Base-by-base conservation (phyloP, 30 jellyfish, hydroid and myxozoan species). In the Chironex yamaguchii region DNA sequence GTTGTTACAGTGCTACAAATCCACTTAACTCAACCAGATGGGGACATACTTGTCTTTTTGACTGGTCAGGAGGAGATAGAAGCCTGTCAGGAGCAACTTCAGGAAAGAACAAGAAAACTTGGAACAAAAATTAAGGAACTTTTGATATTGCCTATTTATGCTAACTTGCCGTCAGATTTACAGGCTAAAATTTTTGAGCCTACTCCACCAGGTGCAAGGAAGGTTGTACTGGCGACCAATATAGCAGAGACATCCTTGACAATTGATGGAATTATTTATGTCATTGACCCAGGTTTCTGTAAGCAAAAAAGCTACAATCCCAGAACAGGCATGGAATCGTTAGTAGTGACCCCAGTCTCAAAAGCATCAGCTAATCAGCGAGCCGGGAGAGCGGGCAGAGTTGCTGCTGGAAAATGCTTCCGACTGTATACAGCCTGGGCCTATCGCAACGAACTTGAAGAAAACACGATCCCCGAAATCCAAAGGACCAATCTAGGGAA, bases 381-480 rank as follows among this genome's bases (percentile, higher is more conserved):
- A 65, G 99, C 99, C 0, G 99, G 99, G 9, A 73, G 99, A 17
- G 99, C 99, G 1, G 99, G 99, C 13, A 85, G 99, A 58, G 98
- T 91, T 4, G 99, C 99, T 0, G 98, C 99, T 49, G 99, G 99
- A 1, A 96, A 96, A 63, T 96, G 99, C 74, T 96, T 96, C 62
- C 87, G 99, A 13, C 89, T 96, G 29, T 96, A 80, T 72, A 96
- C 99, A 0, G 98, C 98, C 2, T 96, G 99, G 99, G 99, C 99
- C 4, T 96, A 86, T 62, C 88, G 91, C 49, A 96, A 96, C 64
- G 99, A 96, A 84, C 94, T 96, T 62, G 99, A 96, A 67, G 99
- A 96, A 33, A 96, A 96, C 89, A 90, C 98, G 9, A 96, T 96
- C 25, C 99, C 99, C 13, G 99, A 96, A 66, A 96, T 96, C 3